These are phyloP conservation scores for Zaprionus gabonicus DNA, from an alignment of 1,140 invertebrate genomes.

Conservation along the genomic window DNA sequence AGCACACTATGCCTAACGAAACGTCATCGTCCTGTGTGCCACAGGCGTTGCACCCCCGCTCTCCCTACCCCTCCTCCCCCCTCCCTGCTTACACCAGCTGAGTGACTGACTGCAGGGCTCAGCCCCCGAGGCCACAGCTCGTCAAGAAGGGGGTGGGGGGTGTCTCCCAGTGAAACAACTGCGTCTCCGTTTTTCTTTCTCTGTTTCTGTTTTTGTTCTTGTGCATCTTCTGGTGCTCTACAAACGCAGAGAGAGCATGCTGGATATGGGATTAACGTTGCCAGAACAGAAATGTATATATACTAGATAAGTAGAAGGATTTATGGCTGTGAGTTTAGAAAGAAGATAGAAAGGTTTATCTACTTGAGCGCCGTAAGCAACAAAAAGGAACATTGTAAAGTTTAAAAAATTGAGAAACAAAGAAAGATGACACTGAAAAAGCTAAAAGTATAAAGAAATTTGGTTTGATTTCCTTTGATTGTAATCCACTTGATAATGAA, in stretches of 20 bases:
- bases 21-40: slow-evolving; percentile 63
- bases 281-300: not conserved
- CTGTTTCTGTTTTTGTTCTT: slow-evolving; percentile 65
- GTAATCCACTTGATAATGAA: too few relatives aligned
- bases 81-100: not conserved
- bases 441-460: too few relatives aligned
- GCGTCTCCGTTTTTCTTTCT: slow-evolving; percentile 42
- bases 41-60: not conserved
- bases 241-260: not conserved
- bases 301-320: not conserved
- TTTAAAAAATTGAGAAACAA: too few relatives aligned
- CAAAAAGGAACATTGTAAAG: too few relatives aligned
- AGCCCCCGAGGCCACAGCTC: not conserved
- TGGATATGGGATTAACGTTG: not conserved
- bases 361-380: too few relatives aligned
- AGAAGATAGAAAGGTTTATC: not conserved
- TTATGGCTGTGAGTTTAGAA: not conserved
- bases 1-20: slow-evolving; percentile 55
- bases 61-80: not conserved
- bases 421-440: too few relatives aligned
- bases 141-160: not conserved
- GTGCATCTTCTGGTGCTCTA: slow-evolving; percentile 47
- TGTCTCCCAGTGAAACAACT: not conserved
- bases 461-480: too few relatives aligned
- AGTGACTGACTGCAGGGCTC: slow-evolving; percentile 60